Percentiles rank a stretch among this genome's conserved stretches.
Evolutionary conservation across 2,888 invertebrate species (phyloP).

Genomic region (Oxycera nigricornis): DNA sequence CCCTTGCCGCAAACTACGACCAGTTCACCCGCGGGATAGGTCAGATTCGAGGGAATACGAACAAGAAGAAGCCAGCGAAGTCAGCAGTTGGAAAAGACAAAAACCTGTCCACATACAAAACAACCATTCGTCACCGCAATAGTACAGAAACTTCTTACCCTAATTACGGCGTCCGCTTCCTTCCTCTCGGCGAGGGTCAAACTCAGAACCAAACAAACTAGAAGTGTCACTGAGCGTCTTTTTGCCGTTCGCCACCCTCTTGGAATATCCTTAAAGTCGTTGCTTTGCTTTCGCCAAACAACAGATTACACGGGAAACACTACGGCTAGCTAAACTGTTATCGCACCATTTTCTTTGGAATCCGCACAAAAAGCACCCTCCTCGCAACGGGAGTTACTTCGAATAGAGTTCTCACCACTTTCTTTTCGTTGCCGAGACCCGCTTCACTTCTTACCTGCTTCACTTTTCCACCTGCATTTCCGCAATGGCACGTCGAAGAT

Average conservation of each 20-base stretch:
- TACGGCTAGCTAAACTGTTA: not conserved
- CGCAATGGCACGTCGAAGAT: not conserved
- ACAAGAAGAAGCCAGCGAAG: not conserved
- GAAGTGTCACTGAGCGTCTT: not conserved
- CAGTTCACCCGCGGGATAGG: too few relatives aligned
- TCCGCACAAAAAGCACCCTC: not conserved
- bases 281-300: not conserved
- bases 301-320: not conserved
- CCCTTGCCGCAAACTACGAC: too few relatives aligned
- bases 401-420: not conserved
- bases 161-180: not conserved
- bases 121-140: not conserved
- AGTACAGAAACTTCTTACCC: not conserved
- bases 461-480: not conserved
- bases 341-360: not conserved
- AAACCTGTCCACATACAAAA: not conserved
- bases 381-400: not conserved
- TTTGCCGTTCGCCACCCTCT: conserved; percentile 6
- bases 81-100: not conserved
- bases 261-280: not conserved
- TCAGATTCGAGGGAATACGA: not conserved
- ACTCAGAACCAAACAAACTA: conserved; percentile 1
- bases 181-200: not conserved
- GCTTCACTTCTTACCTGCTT: not conserved
- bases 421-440: not conserved